Percentiles rank a stretch among this genome's conserved stretches.
Conservation (phyloP, 2,113 vertebrate species). For the human region DNA sequence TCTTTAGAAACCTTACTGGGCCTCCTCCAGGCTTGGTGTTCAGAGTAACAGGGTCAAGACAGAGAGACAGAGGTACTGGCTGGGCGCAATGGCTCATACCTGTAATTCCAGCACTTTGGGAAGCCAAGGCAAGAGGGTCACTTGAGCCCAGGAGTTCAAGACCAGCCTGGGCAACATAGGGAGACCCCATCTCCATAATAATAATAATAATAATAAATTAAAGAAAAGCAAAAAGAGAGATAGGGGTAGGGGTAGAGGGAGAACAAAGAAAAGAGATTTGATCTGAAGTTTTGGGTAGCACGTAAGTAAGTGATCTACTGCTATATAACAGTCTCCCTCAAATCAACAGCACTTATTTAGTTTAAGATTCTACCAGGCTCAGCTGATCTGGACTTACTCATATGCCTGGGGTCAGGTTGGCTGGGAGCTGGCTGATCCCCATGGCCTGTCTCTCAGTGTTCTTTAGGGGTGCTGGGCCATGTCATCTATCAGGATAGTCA, state of each 20-base stretch:
- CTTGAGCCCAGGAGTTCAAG: too few relatives aligned
- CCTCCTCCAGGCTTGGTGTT: not conserved
- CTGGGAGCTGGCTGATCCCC: not conserved
- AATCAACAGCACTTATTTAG: not conserved
- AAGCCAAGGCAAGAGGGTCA: too few relatives aligned
- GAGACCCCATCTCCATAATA: too few relatives aligned
- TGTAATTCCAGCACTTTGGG: too few relatives aligned
- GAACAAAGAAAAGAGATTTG: not conserved
- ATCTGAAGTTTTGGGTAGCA: not conserved
- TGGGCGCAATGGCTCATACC: too few relatives aligned
- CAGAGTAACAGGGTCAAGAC: not conserved
- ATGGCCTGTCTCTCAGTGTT: not conserved
- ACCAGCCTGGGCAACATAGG: too few relatives aligned
- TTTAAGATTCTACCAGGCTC: not conserved
- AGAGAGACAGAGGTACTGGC: too few relatives aligned
- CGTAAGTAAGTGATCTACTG: too few relatives aligned
- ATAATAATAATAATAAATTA: too few relatives aligned
- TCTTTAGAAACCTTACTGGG: not conserved
- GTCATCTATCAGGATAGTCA: not conserved
- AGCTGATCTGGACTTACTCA: not conserved
- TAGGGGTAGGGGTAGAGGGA: not conserved
- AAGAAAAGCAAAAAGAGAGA: not conserved
- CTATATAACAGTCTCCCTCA: not conserved
- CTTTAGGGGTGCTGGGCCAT: not conserved
- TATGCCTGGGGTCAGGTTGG: not conserved